Evolutionary conservation across 2,797 vertebrate genomes (phyloP), one percentile per base, ranked within the genome.

Genomic region (Oreortyx pictus): DNA sequence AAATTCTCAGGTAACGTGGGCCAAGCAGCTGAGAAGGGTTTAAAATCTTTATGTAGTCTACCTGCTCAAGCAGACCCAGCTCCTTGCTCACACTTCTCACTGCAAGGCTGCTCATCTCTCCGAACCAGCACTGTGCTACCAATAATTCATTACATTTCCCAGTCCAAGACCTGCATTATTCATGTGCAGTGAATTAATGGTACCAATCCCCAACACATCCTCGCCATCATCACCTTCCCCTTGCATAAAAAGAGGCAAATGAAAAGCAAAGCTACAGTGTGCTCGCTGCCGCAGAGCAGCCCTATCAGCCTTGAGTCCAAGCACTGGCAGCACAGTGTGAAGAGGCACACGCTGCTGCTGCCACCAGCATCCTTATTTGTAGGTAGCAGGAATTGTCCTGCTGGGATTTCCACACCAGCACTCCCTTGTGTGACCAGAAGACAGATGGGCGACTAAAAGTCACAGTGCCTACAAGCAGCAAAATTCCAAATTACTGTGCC

Each of bases 341-440:
- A 91, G 94, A 92, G 71, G 56, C 70, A 64, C 88, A 78, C 5
- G 82, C 73, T 94, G 82, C 57, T 88, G 85, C 89, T 72, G 60
- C 89, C 86, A 88, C 89, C 88, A 82, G 71, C 41, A 27, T 82
- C 80, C 91, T 79, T 74, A 46, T 92, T 94, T 84, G 88, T 84
- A 67, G 85, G 78, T 14, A 2, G 22, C 31, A 67, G 62, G 89
- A 74, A 29, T 7, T 20, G 50, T 91, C 88, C 78, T 76, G 50
- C 60, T 33, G 59, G 47, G 70, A 33, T 84, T 89, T 89, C 79
- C 70, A 43, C 80, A 94, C 91, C 93, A 82, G 64, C 64, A 31
- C 82, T 86, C 86, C 77, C 82, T 94, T 94, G 79, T 90, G 93
- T 37, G 66, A 82, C 56, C 82, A 86, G 66, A 92, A 85, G 92